Evolutionary conservation across 2,797 vertebrate species (phyloP).

Genomic region (Sebastes trivittatus): DNA sequence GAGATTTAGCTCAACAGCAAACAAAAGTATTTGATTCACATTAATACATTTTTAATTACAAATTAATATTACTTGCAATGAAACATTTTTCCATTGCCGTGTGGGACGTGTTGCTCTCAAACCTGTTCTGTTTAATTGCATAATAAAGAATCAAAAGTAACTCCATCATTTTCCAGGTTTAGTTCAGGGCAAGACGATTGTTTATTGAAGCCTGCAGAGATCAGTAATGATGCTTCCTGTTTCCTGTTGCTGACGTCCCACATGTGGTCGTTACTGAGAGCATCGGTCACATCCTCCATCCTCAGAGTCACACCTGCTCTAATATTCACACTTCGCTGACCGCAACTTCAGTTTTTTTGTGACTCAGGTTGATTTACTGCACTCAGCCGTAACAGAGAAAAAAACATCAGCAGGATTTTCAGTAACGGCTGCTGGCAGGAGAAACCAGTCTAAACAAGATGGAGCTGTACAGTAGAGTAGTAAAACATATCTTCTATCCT

Average conservation of each 20-base stretch:
- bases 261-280: not conserved
- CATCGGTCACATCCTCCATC: not conserved
- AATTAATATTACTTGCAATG: no score
- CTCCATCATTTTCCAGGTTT: no score
- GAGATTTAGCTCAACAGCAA: no score
- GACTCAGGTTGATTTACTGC: not conserved
- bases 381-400: not conserved
- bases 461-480: not conserved
- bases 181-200: no score
- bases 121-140: no score
- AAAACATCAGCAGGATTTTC: constrained; percentile 1
- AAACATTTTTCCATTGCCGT: no score
- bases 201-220: no score
- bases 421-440: constrained; percentile 22
- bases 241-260: not conserved
- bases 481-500: constrained; percentile 6
- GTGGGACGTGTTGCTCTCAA: no score
- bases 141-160: no score
- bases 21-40: no score
- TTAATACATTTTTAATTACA: no score
- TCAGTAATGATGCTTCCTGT: not conserved
- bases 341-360: not conserved
- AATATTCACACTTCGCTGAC: not conserved
- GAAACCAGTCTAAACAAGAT: not conserved
- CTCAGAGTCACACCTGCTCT: not conserved